Conservation (phyloP, 1,140 invertebrate species). For the Zaprionus gabonicus region DNA sequence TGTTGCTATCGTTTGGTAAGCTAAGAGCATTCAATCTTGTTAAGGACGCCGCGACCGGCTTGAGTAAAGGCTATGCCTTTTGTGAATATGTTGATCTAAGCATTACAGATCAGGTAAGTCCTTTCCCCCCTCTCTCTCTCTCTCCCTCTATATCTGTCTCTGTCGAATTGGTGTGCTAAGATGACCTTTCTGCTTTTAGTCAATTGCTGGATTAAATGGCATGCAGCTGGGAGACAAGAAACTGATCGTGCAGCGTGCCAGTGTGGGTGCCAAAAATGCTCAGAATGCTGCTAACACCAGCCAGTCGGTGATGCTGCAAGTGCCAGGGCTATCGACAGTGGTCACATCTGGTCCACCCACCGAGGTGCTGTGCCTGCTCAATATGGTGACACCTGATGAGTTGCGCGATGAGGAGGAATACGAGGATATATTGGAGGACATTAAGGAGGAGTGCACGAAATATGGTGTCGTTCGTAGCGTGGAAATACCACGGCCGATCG, state of each 20-base stretch:
- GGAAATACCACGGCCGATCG: conserved; percentile 98
- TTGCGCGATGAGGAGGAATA: conserved; percentile 99
- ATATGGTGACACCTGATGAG: conserved; percentile 99
- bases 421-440: conserved; percentile 99
- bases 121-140: neutral
- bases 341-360: conserved; percentile 96
- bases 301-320: conserved; percentile 90
- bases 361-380: conserved; percentile 98
- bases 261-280: conserved; percentile 97
- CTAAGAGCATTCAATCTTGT: conserved; percentile 99
- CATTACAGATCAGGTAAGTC: conserved; percentile 96
- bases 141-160: neutral
- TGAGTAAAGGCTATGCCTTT: conserved; percentile 99
- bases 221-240: conserved; percentile 99
- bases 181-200: conserved; percentile 86
- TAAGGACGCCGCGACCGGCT: conserved; percentile 98
- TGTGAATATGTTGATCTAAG: conserved; percentile 99
- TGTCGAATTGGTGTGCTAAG: conserved; percentile 13
- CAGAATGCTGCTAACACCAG: conserved; percentile 89
- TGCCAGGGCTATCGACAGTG: conserved; percentile 95
- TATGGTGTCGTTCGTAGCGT: conserved; percentile 97
- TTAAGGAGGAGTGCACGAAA: conserved; percentile 99
- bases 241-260: conserved; percentile 98
- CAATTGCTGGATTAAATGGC: conserved; percentile 98
- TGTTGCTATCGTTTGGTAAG: conserved; percentile 98